phyloP scores from a whole-genome alignment of 2,113 vertebrate genomes.

The Stomatorhinus ivindoensis region DNA sequence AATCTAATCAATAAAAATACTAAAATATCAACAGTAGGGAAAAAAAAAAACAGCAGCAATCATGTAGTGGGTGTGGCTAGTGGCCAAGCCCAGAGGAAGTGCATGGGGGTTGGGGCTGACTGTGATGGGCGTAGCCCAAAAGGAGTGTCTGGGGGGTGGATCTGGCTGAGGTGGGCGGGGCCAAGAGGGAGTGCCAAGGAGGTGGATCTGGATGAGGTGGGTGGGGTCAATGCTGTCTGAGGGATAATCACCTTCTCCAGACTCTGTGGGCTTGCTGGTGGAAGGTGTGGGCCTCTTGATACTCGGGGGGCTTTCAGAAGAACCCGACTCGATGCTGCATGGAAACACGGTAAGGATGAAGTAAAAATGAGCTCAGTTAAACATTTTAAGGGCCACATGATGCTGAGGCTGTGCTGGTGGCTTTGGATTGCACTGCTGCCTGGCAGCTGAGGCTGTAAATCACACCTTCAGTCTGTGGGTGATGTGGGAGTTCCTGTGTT shows the following conservation, averaged over 20 bases:
- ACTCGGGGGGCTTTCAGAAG: conserved; percentile 84
- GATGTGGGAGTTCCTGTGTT: background rate
- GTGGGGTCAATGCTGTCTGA: background rate
- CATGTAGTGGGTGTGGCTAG: background rate
- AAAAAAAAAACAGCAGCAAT: background rate
- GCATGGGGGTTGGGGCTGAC: background rate
- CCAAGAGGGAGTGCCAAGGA: background rate
- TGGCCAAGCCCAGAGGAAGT: background rate
- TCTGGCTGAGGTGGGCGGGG: no score
- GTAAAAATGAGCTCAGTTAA: background rate
- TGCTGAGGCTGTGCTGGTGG: background rate
- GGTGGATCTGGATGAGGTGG: background rate
- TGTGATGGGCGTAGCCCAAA: background rate
- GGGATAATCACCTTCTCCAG: conserved; percentile 78
- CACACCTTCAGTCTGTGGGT: background rate
- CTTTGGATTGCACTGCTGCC: background rate
- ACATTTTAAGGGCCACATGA: background rate
- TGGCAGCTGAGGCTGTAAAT: background rate
- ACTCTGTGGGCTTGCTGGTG: conserved; percentile 65
- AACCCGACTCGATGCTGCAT: conserved; percentile 75
- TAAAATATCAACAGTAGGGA: background rate
- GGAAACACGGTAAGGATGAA: background rate
- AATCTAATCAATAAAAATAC: background rate
- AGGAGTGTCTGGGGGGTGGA: no score
- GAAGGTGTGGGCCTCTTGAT: conserved; percentile 84